Evolutionary conservation across 2,113 vertebrate species (phyloP), one percentile per base, ranked within the genome.

Genomic region (Ascaphus truei): DNA sequence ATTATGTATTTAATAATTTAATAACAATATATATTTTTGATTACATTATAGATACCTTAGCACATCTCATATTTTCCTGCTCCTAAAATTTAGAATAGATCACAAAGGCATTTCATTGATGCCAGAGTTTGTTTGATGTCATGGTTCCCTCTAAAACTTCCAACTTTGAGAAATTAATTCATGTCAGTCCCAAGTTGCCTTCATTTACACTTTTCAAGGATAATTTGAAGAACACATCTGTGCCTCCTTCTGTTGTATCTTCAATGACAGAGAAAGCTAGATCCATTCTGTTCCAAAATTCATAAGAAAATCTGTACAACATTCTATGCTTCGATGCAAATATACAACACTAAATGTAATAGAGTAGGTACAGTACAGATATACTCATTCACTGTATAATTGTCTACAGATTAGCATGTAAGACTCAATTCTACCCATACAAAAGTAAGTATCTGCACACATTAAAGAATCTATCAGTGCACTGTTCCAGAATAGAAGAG

Each of bases 151-250:
- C 16, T 47, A 30, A 29, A 47, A 18, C 30, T 62, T 62, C 26
- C 16, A n/a, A 62, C 47, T 30, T 62, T 47, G 41, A 20, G 9
- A 23, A 62, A 62, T 62, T 62, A 47, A 47, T 22, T 62, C 41
- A 33, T 39, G 59, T 62, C 59, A 62, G n/a, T 47, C 15, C 47
- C 23, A 62, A 48, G 47, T 62, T 47, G 39, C 59, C 47, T 33
- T 18, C 16, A 47, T 62, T 62, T 62, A 47, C 59, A 62, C 26
- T 62, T 62, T 62, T 62, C 59, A 62, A 62, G 59, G 39, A 62
- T 62, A 62, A 5, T 47, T 31, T 47, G 45, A 62, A 33, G 37
- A 62, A 47, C 41, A 62, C 59, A 62, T 47, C 39, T 47, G 41
- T 47, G 41, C 16, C 16, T 47, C 59, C 59, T 62, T 62, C 59